A percentile compares a stretch with the other conserved stretches of the same genome.
phyloP scores from a whole-genome alignment of 2,888 invertebrate genomes.

The Netelia fuscicornis region DNA sequence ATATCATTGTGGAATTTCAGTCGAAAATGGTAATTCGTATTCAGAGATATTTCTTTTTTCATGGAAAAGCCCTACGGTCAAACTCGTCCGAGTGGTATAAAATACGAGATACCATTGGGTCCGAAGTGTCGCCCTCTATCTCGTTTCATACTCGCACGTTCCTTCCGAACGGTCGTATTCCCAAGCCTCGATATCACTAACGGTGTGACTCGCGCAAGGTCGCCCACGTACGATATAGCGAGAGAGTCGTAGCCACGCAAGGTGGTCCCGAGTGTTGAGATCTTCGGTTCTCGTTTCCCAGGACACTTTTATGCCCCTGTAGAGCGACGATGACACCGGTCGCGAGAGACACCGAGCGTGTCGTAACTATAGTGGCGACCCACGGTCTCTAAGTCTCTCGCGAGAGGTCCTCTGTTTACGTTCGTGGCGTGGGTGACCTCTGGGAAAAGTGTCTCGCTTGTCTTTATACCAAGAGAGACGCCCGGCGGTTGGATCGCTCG shows the following conservation, averaged over 20 bases:
- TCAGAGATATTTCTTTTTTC: slow-evolving; percentile 28
- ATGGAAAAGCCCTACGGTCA: neutral
- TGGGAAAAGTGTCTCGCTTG: slow-evolving; percentile 72
- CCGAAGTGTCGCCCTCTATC: slow-evolving; percentile 11
- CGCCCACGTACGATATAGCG: slow-evolving; percentile 76
- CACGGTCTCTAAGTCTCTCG: too few relatives aligned
- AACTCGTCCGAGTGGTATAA: slow-evolving; percentile 8
- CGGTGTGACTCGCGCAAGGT: slow-evolving; percentile 78
- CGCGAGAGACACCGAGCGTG: slow-evolving; percentile 33
- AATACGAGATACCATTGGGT: slow-evolving; percentile 32
- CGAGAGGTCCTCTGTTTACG: neutral
- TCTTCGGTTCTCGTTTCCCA: slow-evolving; percentile 75
- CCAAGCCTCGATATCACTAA: slow-evolving; percentile 41
- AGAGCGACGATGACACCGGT: slow-evolving; percentile 78
- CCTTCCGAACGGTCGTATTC: slow-evolving; percentile 17
- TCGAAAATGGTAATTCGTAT: slow-evolving; percentile 46
- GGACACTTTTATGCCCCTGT: slow-evolving; percentile 83
- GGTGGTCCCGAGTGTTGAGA: slow-evolving; percentile 81
- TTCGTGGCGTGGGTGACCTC: slow-evolving; percentile 79
- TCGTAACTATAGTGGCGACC: slow-evolving; percentile 45
- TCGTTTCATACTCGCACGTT: slow-evolving; percentile 15
- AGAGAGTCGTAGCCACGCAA: slow-evolving; percentile 71
- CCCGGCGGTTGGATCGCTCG: neutral
- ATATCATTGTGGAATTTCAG: neutral
- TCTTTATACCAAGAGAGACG: too few relatives aligned